Percentiles rank a stretch among this genome's conserved stretches.
These are phyloP conservation scores for Geophilus truncorum DNA, from an alignment of 2,888 invertebrate genomes.

Conservation along the genomic window DNA sequence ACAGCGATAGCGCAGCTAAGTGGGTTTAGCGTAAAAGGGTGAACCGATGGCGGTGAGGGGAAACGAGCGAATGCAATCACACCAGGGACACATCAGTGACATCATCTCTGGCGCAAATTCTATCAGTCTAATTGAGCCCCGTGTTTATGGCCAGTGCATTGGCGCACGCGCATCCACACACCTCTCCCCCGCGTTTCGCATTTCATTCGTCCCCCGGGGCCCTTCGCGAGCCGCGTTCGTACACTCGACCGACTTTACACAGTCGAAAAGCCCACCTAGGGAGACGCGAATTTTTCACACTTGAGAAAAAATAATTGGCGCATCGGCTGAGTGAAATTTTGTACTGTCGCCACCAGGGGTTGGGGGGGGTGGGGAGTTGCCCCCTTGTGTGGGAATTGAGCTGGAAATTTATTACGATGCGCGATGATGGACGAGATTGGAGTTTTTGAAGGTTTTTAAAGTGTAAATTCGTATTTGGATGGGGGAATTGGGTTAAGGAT, in stretches of 20 bases:
- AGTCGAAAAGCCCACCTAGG: background rate
- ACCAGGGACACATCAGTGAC: background rate
- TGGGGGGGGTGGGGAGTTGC: background rate
- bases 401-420: background rate
- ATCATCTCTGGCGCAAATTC: background rate
- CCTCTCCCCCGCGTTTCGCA: background rate
- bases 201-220: background rate
- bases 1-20: too few relatives aligned
- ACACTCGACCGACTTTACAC: conserved; percentile 10
- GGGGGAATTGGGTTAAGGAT: background rate
- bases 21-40: background rate
- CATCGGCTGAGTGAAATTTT: background rate
- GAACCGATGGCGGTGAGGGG: background rate
- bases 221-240: background rate
- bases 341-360: background rate
- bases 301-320: conserved; percentile 10
- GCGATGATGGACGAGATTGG: background rate
- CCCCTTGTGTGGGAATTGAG: background rate
- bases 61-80: background rate
- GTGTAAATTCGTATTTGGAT: background rate
- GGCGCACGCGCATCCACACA: background rate
- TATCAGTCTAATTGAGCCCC: background rate
- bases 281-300: background rate
- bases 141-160: background rate
- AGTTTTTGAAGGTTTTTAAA: background rate